Evolutionary conservation across 2,113 vertebrate species (phyloP), one percentile per base, ranked within the genome.

Genomic region (Bombycilla garrulus): DNA sequence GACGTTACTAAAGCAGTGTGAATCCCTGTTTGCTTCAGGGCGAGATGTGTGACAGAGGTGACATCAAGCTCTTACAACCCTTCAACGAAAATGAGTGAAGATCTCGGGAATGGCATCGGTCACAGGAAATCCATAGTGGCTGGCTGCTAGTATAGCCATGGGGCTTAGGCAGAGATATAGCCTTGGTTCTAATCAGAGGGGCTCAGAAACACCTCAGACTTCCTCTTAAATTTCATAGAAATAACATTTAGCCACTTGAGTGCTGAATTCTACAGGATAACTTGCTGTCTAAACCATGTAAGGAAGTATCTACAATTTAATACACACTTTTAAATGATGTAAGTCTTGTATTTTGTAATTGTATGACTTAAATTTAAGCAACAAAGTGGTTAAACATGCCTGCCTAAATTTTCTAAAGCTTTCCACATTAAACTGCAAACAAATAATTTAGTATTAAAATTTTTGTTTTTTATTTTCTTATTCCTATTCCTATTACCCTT

Each of bases 21-120:
- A 99, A 99, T 99, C 99, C 99, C 99, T 99, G 99, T 99, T 99
- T 99, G 99, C 99, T 99, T 99, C 99, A 99, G 99, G 99, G 99
- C 99, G 99, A 99, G 99, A 99, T 99, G 99, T 99, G 99, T 99
- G 99, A 99, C 99, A 99, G 99, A 99, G 99, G 99, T 99, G 99
- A 98, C 99, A 99, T 99, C 99, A 98, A 99, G 99, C 99, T 99
- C 99, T 99, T 99, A 99, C 99, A 98, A 98, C 98, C 96, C 98
- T 99, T 98, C 98, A 99, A 98, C 98, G 98, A 99, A 99, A 99
- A 99, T 99, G 99, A 99, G 99, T 93, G 99, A 99, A 99, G 99
- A 99, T 99, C 99, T 99, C 99, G 98, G 99, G 98, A 99, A 98
- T 99, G 99, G 98, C 99, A 98, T 98, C 99, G 98, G 98, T 99